Conservation (phyloP, 2,888 invertebrate genomes). For the Cistogaster globosa region DNA sequence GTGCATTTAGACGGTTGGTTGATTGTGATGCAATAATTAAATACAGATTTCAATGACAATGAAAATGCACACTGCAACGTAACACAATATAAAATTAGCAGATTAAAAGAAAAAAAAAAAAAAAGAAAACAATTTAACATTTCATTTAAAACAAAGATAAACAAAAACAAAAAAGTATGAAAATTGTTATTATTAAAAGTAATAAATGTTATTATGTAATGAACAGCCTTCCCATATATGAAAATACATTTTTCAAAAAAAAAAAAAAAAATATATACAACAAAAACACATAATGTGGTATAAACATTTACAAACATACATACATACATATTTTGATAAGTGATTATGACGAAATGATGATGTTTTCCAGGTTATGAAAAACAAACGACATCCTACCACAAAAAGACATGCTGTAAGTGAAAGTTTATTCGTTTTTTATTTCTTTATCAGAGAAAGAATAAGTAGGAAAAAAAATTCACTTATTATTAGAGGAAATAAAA, state of each 20-base stretch:
- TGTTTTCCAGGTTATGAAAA: conserved; percentile 59
- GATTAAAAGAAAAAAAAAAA: not conserved
- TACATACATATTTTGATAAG: conserved; percentile 30
- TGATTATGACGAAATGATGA: conserved; percentile 36
- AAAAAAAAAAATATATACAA: not conserved
- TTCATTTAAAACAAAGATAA: conserved; percentile 34
- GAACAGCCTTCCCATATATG: conserved; percentile 36
- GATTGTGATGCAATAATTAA: conserved; percentile 68
- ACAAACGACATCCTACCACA: conserved; percentile 59
- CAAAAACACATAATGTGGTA: not conserved
- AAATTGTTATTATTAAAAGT: conserved; percentile 44
- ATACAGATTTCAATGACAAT: conserved; percentile 66
- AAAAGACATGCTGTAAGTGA: conserved; percentile 61
- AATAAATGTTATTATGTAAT: conserved; percentile 53
- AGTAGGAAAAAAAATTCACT: conserved; percentile 62
- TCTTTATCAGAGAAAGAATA: conserved; percentile 32
- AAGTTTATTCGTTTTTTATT: conserved; percentile 58
- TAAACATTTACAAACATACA: conserved; percentile 1
- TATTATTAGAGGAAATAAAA: conserved; percentile 42
- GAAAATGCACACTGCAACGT: conserved; percentile 50
- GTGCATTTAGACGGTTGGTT: conserved; percentile 38
- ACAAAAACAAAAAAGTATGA: not conserved
- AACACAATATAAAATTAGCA: conserved; percentile 37
- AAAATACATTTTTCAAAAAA: not conserved
- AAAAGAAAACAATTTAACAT: conserved; percentile 32